Conservation (phyloP, 92 coral and sea anemone species). For the Actinostola sp. region DNA sequence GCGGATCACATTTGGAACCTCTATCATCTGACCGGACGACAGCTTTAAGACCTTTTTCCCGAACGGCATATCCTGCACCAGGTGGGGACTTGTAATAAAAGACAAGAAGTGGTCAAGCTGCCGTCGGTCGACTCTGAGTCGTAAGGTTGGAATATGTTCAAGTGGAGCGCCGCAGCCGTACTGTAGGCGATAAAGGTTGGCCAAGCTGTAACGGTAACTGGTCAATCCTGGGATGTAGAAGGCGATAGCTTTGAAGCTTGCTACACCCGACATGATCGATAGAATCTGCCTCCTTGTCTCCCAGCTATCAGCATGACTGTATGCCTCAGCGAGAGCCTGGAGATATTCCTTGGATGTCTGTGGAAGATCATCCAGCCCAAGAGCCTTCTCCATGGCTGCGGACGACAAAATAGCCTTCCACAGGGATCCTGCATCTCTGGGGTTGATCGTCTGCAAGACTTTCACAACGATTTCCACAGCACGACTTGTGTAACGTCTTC, state of each 20-base stretch:
- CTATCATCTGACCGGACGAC: background rate
- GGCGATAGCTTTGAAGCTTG: background rate
- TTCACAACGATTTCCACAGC: too few relatives aligned
- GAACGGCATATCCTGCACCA: constrained; percentile 9
- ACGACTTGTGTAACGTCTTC: too few relatives aligned
- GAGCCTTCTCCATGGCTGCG: too few relatives aligned
- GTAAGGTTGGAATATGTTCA: background rate
- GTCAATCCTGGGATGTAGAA: background rate
- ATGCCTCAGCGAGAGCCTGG: background rate
- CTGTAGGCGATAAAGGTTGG: background rate
- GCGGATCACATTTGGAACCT: background rate
- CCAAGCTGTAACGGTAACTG: background rate
- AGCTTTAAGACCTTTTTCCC: background rate
- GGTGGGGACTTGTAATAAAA: constrained; percentile 9
- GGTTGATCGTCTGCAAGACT: too few relatives aligned
- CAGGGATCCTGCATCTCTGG: too few relatives aligned
- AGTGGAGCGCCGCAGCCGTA: background rate
- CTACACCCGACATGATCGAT: constrained; percentile 2
- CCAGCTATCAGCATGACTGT: background rate
- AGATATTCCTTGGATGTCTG: too few relatives aligned
- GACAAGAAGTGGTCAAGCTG: constrained; percentile 7
- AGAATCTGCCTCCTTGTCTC: constrained; percentile 3
- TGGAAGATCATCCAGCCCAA: too few relatives aligned
- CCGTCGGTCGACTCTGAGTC: background rate
- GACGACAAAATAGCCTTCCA: too few relatives aligned